Conservation (phyloP, 1,140 invertebrate genomes). For the Aphaenogaster ashmeadi region DNA sequence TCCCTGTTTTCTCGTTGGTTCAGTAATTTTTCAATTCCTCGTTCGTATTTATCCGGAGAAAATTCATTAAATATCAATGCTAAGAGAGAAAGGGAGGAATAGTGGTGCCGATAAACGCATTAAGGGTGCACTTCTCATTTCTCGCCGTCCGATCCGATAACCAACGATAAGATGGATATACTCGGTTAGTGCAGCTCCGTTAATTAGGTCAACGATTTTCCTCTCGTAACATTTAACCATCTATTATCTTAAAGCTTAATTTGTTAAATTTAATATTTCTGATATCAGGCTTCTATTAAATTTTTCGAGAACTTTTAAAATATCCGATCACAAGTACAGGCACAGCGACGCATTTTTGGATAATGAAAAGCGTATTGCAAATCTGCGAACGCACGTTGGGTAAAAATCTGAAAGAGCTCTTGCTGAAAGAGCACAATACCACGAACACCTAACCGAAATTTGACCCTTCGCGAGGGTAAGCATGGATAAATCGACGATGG, state of each 20-base stretch:
- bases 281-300: background rate
- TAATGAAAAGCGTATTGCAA: conserved; percentile 8
- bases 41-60: conserved; percentile 52
- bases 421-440: conserved; percentile 29
- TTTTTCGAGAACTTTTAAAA: background rate
- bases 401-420: conserved; percentile 14
- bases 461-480: conserved; percentile 21
- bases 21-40: conserved; percentile 67
- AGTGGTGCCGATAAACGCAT: background rate
- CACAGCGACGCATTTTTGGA: background rate
- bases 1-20: conserved; percentile 26
- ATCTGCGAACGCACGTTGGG: conserved; percentile 6
- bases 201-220: conserved; percentile 18
- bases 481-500: conserved; percentile 18
- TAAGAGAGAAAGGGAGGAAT: background rate
- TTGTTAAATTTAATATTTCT: background rate
- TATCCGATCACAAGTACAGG: background rate
- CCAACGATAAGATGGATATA: conserved; percentile 4
- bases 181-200: conserved; percentile 2
- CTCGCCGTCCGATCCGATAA: conserved; percentile 45
- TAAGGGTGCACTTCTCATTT: conserved; percentile 62
- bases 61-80: conserved; percentile 71
- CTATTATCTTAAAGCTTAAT: background rate
- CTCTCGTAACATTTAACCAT: background rate
- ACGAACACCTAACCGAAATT: conserved; percentile 42